Evolutionary conservation across 2,113 vertebrate genomes (phyloP).

Genomic region (Cinclus cinclus): DNA sequence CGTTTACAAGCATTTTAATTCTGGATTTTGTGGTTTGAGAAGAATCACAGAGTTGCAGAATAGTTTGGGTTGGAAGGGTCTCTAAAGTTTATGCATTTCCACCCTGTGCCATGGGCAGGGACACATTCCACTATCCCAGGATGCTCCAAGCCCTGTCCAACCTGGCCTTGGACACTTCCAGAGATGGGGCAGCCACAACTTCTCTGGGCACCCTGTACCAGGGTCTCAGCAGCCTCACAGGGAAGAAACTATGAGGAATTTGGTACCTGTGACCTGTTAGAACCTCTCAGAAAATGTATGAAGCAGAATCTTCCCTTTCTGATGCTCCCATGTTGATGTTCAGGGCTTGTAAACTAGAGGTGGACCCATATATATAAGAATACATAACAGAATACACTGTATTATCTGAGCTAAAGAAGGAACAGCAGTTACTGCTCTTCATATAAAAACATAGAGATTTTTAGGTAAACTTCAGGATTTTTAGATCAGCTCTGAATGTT

Average conservation of each 20-base stretch:
- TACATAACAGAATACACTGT: neutral
- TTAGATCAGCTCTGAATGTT: neutral
- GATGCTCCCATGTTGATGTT: neutral
- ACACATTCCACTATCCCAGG: rapidly evolving
- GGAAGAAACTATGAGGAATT: neutral
- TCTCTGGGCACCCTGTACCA: rapidly evolving
- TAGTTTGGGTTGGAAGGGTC: neutral
- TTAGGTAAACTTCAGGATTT: neutral
- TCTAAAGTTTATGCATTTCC: rapidly evolving
- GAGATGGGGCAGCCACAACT: neutral
- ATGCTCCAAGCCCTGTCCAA: rapidly evolving
- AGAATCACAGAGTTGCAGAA: neutral
- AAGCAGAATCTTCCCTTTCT: neutral
- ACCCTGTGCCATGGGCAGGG: rapidly evolving
- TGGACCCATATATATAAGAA: neutral
- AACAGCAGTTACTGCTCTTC: neutral
- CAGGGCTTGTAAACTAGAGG: neutral
- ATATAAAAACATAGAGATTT: neutral
- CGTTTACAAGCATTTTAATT: neutral
- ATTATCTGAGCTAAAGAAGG: neutral
- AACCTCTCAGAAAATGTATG: neutral
- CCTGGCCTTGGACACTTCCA: rapidly evolving
- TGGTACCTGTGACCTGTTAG: neutral
- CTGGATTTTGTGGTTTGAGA: neutral
- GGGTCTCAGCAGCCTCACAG: rapidly evolving